Conservation (phyloP, 2,113 vertebrate genomes). For the Junco hyemalis region DNA sequence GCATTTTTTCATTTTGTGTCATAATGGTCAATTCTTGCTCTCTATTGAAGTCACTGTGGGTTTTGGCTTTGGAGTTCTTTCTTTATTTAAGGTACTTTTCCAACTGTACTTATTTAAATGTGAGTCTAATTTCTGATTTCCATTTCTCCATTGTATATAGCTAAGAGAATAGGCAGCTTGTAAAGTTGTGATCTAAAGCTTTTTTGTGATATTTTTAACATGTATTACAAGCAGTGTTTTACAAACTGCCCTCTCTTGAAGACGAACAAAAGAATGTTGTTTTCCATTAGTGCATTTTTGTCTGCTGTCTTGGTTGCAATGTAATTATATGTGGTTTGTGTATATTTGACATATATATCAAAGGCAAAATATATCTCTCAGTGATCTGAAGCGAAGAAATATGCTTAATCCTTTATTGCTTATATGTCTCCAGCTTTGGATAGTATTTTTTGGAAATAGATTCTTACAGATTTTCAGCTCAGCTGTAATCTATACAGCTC, state of each 20-base stretch:
- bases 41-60: neutral
- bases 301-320: neutral
- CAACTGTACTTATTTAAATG: neutral
- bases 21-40: neutral
- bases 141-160: neutral
- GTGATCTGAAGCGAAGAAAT: neutral
- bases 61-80: neutral
- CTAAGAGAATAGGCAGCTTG: neutral
- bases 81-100: neutral
- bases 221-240: neutral
- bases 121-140: neutral
- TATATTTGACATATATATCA: neutral
- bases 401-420: neutral
- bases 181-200: neutral
- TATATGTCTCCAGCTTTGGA: neutral
- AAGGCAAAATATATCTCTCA: neutral
- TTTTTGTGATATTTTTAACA: neutral
- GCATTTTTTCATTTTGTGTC: neutral
- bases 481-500: constrained; percentile 17
- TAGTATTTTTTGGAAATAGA: constrained; percentile 17
- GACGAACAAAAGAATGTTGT: neutral
- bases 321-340: neutral
- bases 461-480: constrained; percentile 13
- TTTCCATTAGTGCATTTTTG: neutral
- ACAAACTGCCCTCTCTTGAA: neutral